Conservation (phyloP, 2,113 vertebrate genomes). For the Burhinus oedicnemus region DNA sequence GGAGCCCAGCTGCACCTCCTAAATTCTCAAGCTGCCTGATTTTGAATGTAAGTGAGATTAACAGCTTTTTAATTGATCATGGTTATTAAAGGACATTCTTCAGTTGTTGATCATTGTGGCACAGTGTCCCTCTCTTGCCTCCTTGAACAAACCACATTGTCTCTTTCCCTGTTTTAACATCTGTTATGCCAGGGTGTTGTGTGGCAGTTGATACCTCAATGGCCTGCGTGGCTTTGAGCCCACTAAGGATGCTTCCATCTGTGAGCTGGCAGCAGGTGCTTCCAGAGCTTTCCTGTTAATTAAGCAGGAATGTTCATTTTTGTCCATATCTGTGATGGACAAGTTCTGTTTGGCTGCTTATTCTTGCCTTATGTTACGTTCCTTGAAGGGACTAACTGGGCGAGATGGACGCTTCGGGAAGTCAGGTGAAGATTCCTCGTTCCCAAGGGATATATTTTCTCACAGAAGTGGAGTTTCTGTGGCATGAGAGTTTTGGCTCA, state of each 20-base stretch:
- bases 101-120: neutral
- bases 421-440: neutral
- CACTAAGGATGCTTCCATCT: neutral
- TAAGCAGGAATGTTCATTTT: neutral
- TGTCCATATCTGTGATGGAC: neutral
- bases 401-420: neutral
- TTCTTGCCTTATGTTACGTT: neutral
- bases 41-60: neutral
- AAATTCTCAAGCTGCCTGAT: neutral
- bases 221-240: neutral
- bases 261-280: neutral
- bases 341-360: neutral
- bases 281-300: neutral
- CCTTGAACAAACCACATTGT: neutral
- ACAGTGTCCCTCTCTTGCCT: neutral
- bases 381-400: neutral
- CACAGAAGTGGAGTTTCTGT: neutral
- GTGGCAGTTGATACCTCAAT: neutral
- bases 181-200: neutral
- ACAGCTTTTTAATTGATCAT: neutral
- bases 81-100: neutral
- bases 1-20: neutral
- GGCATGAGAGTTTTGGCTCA: neutral
- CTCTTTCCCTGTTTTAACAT: neutral
- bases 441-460: neutral